These are phyloP conservation scores for Catharus bicknelli DNA, from an alignment of 2,113 vertebrate species.

Conservation along the genomic window DNA sequence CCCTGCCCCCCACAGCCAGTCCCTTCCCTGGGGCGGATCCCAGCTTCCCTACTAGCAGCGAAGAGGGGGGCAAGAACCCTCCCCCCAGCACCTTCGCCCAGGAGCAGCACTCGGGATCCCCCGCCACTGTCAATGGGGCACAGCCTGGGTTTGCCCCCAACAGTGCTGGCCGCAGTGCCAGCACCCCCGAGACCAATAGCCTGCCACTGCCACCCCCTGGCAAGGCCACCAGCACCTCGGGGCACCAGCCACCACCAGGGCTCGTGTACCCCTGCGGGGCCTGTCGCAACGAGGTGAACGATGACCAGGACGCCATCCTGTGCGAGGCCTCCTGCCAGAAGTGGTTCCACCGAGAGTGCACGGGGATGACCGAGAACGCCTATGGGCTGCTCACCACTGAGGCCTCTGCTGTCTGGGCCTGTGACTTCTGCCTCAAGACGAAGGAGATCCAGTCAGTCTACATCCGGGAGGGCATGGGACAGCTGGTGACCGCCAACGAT, in stretches of 20 bases:
- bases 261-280: constrained; percentile 92
- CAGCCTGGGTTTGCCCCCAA: constrained; percentile 64
- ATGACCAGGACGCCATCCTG: constrained; percentile 95
- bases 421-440: constrained; percentile 97
- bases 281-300: constrained; percentile 92
- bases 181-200: constrained; percentile 80
- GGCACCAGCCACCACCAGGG: constrained; percentile 73
- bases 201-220: not conserved
- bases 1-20: constrained; percentile 81
- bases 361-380: constrained; percentile 93
- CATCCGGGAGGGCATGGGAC: constrained; percentile 92
- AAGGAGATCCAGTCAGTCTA: constrained; percentile 98
- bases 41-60: constrained; percentile 49
- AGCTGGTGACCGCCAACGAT: constrained; percentile 92
- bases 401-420: constrained; percentile 94
- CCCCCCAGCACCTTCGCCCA: constrained; percentile 60
- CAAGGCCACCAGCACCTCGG: constrained; percentile 11
- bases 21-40: constrained; percentile 80
- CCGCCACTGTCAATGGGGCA: constrained; percentile 72
- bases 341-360: constrained; percentile 98
- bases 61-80: constrained; percentile 76
- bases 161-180: constrained; percentile 51
- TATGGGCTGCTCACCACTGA: constrained; percentile 95
- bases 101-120: constrained; percentile 74
- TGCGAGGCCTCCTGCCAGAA: constrained; percentile 97